phyloP scores from a whole-genome alignment of 2,113 vertebrate species.

The Pogonocichla stellata region DNA sequence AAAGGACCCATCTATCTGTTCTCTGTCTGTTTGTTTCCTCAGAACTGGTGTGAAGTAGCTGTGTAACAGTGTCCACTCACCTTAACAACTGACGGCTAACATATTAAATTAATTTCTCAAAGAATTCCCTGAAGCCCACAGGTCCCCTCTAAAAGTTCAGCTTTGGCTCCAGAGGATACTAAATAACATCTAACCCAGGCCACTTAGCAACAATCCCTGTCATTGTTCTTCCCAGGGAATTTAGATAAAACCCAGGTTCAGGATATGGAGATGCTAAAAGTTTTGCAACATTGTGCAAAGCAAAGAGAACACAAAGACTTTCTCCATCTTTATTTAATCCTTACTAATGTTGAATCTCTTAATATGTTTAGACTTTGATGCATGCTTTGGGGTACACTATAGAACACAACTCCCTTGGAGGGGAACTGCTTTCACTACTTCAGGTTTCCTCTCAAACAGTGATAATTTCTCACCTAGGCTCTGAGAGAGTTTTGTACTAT shows the following conservation, averaged over 20 bases:
- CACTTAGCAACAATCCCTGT: background rate
- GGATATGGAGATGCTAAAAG: background rate
- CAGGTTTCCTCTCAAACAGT: background rate
- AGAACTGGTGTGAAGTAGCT: background rate
- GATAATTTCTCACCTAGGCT: background rate
- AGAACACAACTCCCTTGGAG: background rate
- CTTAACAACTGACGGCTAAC: background rate
- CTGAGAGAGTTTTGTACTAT: background rate
- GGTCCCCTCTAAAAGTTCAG: background rate
- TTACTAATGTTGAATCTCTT: background rate
- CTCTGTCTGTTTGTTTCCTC: fast-evolving
- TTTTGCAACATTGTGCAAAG: background rate
- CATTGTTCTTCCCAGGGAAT: background rate
- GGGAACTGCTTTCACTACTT: background rate
- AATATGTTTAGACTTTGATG: background rate
- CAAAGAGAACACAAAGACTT: background rate
- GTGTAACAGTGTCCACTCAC: background rate
- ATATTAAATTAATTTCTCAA: background rate
- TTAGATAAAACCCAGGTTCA: background rate
- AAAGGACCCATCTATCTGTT: background rate
- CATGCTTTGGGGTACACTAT: background rate
- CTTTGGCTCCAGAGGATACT: background rate
- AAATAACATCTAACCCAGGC: background rate
- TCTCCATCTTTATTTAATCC: background rate
- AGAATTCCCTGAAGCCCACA: background rate